These are phyloP conservation scores for Xiphophorus couchianus DNA, from an alignment of 2,113 vertebrate species.

Conservation along the genomic window DNA sequence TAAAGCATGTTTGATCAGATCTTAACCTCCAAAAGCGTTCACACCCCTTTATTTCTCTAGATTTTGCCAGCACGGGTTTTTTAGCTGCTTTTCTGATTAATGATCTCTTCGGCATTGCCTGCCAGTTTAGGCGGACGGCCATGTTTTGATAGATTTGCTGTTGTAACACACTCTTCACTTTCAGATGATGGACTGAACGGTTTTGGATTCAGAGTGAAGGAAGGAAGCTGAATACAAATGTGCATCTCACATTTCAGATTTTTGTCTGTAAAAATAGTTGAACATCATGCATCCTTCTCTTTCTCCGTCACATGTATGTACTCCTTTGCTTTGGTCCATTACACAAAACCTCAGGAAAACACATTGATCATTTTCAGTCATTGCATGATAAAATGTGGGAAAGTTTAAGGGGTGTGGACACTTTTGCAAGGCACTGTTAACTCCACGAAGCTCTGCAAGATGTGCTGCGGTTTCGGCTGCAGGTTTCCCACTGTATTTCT, in stretches of 20 bases:
- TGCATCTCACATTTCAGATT: neutral
- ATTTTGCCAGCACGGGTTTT: too few species aligned
- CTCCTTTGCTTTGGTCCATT: neutral
- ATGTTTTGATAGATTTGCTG: neutral
- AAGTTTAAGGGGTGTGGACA: neutral
- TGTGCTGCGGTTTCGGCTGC: neutral
- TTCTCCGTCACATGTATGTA: too few species aligned
- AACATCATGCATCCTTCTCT: neutral
- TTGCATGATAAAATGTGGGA: neutral
- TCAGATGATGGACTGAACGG: neutral
- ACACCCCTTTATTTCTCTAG: neutral
- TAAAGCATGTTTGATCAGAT: neutral
- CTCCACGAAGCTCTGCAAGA: neutral
- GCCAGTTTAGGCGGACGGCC: neutral
- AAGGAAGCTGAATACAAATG: neutral
- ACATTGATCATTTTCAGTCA: too few species aligned
- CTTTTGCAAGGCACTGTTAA: neutral
- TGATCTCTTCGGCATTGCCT: neutral
- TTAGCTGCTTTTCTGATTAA: neutral
- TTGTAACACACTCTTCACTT: neutral
- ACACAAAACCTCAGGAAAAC: too few species aligned
- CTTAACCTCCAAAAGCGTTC: neutral
- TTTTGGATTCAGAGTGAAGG: neutral
- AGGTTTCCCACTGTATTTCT: neutral
- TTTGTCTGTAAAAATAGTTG: neutral